phyloP scores from a whole-genome alignment of 2,113 vertebrate species.

The Okapia johnstoni region DNA sequence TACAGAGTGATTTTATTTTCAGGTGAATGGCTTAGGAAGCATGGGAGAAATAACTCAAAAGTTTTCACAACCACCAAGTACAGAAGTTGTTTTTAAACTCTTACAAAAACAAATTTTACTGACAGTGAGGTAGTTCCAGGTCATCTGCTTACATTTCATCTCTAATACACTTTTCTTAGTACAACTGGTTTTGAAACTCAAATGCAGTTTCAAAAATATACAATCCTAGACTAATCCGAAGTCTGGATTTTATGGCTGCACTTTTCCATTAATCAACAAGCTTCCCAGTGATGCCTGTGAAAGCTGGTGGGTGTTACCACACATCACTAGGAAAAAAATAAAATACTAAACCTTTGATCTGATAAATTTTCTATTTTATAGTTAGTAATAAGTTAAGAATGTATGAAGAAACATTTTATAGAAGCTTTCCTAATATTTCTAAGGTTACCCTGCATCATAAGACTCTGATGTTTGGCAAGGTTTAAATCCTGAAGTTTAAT shows the following conservation, averaged over 20 bases:
- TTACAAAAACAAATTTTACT: neutral
- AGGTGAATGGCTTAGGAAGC: neutral
- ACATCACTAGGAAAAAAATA: neutral
- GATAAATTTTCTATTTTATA: neutral
- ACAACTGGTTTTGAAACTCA: neutral
- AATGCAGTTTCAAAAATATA: neutral
- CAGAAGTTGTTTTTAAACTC: neutral
- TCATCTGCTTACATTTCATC: conserved; percentile 16
- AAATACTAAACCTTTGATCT: neutral
- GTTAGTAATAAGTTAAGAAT: neutral
- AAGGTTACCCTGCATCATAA: neutral
- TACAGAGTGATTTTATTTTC: conserved; percentile 1
- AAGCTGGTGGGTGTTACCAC: neutral
- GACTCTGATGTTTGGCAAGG: neutral
- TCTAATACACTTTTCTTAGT: conserved; percentile 17
- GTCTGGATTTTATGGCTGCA: neutral
- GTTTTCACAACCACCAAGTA: neutral
- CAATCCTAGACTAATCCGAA: neutral
- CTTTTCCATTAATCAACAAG: neutral
- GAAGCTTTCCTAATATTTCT: neutral
- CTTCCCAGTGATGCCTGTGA: neutral
- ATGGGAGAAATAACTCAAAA: neutral
- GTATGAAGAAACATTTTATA: neutral
- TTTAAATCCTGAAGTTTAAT: conserved; percentile 28
- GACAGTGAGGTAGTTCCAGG: conserved; percentile 52